A percentile compares a stretch with the other conserved stretches of the same genome.
Conservation (phyloP, 2,113 vertebrate genomes). For the Myiagra hebetior region DNA sequence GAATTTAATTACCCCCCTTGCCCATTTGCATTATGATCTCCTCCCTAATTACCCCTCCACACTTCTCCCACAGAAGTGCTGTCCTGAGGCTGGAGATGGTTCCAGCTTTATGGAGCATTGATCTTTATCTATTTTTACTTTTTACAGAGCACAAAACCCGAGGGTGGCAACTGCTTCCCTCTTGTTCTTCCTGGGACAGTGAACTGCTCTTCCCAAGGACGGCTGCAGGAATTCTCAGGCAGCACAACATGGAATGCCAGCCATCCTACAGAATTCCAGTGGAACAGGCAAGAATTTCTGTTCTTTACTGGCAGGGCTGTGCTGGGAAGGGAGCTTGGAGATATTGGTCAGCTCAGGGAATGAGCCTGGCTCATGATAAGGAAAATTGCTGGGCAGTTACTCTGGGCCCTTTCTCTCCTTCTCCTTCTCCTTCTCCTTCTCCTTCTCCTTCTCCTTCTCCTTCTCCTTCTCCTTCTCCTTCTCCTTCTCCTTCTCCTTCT, state of each 20-base stretch:
- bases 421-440: no score
- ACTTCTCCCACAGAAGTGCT: not conserved
- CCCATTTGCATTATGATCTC: not conserved
- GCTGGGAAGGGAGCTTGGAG: not conserved
- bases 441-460: no score
- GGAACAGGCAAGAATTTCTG: not conserved
- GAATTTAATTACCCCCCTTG: not conserved
- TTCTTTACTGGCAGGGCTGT: not conserved
- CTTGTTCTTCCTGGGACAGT: not conserved
- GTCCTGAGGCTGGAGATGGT: not conserved
- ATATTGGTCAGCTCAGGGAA: not conserved
- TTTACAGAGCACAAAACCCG: not conserved
- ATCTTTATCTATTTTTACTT: not conserved
- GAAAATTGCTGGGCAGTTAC: not conserved
- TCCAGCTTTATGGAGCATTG: not conserved
- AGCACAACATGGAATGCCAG: not conserved
- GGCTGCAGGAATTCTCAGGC: not conserved
- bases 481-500: no score
- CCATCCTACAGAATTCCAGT: not conserved
- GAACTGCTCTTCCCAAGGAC: not conserved
- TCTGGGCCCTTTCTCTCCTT: no score
- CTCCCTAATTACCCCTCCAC: not conserved
- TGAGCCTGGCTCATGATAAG: not conserved
- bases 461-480: no score
- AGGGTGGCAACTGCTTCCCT: not conserved